These are phyloP conservation scores for Caenorhabditis plicata DNA, from an alignment of 2,888 invertebrate species.

Conservation along the genomic window DNA sequence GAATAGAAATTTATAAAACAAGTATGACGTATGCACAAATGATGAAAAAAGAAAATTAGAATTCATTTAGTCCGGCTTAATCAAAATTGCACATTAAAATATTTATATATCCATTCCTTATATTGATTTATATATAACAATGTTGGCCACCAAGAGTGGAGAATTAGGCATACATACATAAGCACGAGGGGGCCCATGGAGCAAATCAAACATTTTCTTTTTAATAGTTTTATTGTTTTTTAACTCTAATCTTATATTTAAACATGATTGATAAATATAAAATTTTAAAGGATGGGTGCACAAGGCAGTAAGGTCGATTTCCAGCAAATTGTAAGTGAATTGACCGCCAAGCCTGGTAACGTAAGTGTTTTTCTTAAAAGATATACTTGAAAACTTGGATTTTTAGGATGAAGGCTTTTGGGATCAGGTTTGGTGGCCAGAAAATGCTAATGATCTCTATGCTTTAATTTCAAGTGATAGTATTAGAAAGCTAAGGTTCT, in stretches of 20 bases:
- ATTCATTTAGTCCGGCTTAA: too few relatives aligned
- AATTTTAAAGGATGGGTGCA: constrained; percentile 80
- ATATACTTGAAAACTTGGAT: not conserved
- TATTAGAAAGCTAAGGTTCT: constrained; percentile 70
- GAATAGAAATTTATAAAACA: too few relatives aligned
- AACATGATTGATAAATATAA: not conserved
- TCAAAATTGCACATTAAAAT: too few relatives aligned
- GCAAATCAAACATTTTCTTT: too few relatives aligned
- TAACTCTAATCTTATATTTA: constrained; percentile 5
- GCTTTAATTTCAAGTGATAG: constrained; percentile 91
- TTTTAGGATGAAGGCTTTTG: constrained; percentile 83
- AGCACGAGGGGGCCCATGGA: too few relatives aligned
- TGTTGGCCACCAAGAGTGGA: too few relatives aligned
- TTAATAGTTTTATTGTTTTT: constrained; percentile 1
- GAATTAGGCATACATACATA: too few relatives aligned
- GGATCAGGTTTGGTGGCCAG: constrained; percentile 99
- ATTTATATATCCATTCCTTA: too few relatives aligned
- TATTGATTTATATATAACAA: too few relatives aligned
- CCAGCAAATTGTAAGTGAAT: constrained; percentile 93
- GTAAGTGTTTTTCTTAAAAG: not conserved
- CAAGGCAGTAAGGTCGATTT: constrained; percentile 96
- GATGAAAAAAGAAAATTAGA: too few relatives aligned
- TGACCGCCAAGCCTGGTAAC: constrained; percentile 84
- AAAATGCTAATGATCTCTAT: constrained; percentile 91
- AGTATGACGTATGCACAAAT: too few relatives aligned